Conservation (phyloP, 2,888 invertebrate species). For the Callinectes sapidus region DNA sequence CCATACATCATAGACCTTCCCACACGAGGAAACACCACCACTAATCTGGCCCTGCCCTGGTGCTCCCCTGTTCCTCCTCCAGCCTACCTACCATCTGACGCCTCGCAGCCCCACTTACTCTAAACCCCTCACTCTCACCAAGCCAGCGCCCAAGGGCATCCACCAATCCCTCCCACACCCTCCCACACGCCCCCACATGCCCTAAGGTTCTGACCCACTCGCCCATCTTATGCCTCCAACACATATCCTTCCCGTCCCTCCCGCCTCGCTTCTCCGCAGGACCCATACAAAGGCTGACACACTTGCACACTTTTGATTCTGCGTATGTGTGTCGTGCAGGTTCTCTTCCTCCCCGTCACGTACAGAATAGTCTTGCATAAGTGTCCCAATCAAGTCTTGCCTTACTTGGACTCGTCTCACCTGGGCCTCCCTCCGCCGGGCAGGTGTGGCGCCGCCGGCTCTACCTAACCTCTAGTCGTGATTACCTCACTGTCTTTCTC, state of each 20-base stretch:
- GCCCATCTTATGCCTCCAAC: neutral
- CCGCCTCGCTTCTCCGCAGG: neutral
- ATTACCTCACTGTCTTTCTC: neutral
- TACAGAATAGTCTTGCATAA: neutral
- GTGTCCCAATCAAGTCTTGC: neutral
- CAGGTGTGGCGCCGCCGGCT: neutral
- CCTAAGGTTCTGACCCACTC: constrained; percentile 15
- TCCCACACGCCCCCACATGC: constrained; percentile 7
- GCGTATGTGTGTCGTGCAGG: neutral
- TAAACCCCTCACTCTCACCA: neutral
- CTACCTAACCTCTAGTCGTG: neutral
- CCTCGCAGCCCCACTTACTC: constrained; percentile 23
- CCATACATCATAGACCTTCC: neutral
- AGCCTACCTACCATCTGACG: constrained; percentile 15
- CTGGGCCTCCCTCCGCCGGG: constrained; percentile 15
- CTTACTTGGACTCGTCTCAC: neutral
- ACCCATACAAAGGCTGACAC: neutral
- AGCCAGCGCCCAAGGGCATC: neutral
- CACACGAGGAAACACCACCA: neutral
- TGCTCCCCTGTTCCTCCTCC: neutral
- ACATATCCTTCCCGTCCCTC: neutral
- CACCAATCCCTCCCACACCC: neutral
- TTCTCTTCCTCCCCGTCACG: neutral
- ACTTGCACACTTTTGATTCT: neutral
- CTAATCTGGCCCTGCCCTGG: neutral